phyloP scores from a whole-genome alignment of 2,888 invertebrate genomes.

The Aleiodes alternator region DNA sequence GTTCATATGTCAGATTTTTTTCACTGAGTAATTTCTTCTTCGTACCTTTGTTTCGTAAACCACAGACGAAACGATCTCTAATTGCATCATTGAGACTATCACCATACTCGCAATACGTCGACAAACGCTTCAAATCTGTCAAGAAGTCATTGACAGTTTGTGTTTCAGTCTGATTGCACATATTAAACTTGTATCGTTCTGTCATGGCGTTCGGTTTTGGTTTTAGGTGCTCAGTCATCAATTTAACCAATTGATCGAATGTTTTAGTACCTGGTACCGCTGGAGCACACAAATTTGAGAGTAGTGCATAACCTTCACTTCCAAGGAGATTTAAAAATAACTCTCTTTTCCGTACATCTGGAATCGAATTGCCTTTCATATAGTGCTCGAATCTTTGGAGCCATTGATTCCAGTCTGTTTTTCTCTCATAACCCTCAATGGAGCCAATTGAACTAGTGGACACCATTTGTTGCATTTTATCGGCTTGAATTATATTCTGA shows the following conservation, averaged over 20 bases:
- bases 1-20: conserved; percentile 6
- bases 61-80: conserved; percentile 1
- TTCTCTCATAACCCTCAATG: neutral
- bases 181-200: conserved; percentile 51
- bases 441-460: neutral
- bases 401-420: conserved; percentile 4
- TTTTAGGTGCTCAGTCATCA: conserved; percentile 51
- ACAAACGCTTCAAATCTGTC: neutral
- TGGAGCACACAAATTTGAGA: conserved; percentile 51
- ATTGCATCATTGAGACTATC: neutral
- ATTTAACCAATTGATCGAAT: conserved; percentile 34
- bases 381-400: conserved; percentile 6
- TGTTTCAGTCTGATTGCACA: conserved; percentile 26
- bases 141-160: neutral
- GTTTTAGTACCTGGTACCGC: conserved; percentile 35
- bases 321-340: conserved; percentile 46
- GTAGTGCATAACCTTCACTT: conserved; percentile 46
- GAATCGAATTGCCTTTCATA: neutral
- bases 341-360: neutral
- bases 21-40: conserved; percentile 2
- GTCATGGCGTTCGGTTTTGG: conserved; percentile 48
- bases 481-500: neutral
- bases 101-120: neutral
- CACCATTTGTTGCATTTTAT: neutral
- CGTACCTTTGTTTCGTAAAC: neutral